phyloP scores from a whole-genome alignment of 2,888 invertebrate genomes.

The Notodonta ziczac region DNA sequence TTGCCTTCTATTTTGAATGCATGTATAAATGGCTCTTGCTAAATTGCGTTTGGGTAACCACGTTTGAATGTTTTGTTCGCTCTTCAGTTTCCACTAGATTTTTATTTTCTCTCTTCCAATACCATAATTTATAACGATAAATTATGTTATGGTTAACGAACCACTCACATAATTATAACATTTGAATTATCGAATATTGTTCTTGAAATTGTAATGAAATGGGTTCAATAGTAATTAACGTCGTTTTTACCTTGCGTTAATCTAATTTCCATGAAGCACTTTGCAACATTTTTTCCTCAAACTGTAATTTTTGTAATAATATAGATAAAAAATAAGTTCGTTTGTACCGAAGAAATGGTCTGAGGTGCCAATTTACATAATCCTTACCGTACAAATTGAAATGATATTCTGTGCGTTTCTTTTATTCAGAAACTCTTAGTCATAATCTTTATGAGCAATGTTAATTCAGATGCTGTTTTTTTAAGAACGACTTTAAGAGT shows the following conservation, averaged over 20 bases:
- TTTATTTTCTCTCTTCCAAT: too few species aligned
- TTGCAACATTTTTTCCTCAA: too few species aligned
- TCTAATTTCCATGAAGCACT: not conserved
- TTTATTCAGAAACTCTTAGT: not conserved
- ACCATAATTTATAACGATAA: too few species aligned
- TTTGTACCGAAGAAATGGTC: not conserved
- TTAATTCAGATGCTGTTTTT: not conserved
- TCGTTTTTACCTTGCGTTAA: too few species aligned
- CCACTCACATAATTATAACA: too few species aligned
- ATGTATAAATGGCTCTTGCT: not conserved
- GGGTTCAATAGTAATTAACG: too few species aligned
- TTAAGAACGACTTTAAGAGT: not conserved
- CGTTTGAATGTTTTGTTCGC: too few species aligned
- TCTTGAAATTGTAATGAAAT: too few species aligned
- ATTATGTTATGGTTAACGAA: too few species aligned
- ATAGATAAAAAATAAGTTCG: not conserved
- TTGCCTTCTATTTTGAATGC: not conserved
- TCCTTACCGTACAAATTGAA: not conserved
- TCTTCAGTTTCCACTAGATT: too few species aligned
- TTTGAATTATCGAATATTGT: too few species aligned
- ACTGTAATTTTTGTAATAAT: not conserved
- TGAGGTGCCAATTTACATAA: constrained; percentile 2
- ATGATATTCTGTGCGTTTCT: not conserved
- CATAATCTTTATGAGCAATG: not conserved
- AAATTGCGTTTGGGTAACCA: not conserved